phyloP scores from a whole-genome alignment of 1,140 invertebrate species.

The Caenorhabditis elegans region DNA sequence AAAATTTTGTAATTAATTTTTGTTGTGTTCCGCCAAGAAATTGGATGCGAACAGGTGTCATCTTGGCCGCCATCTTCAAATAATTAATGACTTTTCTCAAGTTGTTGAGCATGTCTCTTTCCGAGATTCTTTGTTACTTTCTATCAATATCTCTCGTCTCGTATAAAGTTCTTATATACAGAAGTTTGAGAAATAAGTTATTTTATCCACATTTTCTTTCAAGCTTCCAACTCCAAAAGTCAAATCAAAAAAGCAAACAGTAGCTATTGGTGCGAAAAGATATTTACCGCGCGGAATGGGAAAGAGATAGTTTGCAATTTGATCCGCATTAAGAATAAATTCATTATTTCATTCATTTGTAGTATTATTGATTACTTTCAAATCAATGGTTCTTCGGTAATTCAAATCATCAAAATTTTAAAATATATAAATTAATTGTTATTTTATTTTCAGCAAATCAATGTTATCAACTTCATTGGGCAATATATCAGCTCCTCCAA shows the following conservation, averaged over 20 bases:
- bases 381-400: neutral
- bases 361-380: neutral
- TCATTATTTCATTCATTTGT: neutral
- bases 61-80: neutral
- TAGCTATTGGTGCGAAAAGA: neutral
- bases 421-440: neutral
- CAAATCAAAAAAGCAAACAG: slow-evolving; percentile 24
- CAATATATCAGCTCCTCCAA: slow-evolving; percentile 2
- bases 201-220: neutral
- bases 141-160: neutral
- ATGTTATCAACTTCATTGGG: slow-evolving; percentile 9
- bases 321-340: neutral
- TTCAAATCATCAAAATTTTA: neutral
- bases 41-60: slow-evolving; percentile 14
- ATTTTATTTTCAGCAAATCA: neutral
- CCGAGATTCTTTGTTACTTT: neutral
- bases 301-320: neutral
- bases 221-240: neutral
- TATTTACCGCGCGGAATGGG: neutral
- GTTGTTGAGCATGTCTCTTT: slow-evolving; percentile 20
- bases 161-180: too few relatives aligned
- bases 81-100: slow-evolving; percentile 4
- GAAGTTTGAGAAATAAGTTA: too few relatives aligned
- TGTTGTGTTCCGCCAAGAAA: neutral
- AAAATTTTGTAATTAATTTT: too few relatives aligned